Evolutionary conservation across 2,888 invertebrate species (phyloP).

Genomic region (Ophraella communa): DNA sequence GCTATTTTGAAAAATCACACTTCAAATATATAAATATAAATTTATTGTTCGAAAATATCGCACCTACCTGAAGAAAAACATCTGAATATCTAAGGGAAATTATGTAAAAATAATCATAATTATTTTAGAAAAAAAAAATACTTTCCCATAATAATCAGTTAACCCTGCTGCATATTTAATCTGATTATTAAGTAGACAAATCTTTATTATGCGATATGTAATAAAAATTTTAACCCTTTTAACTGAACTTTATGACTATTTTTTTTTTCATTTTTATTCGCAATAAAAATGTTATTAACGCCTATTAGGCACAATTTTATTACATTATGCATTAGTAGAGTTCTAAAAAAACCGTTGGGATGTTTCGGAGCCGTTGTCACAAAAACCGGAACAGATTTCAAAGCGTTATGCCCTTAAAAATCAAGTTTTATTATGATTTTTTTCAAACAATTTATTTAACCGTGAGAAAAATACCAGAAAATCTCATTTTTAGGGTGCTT

Average conservation of each 20-base stretch:
- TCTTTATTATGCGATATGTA: background rate
- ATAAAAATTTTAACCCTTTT: conserved; percentile 21
- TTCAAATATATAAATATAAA: conserved; percentile 8
- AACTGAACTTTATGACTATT: conserved; percentile 3
- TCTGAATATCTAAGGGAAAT: too few relatives aligned
- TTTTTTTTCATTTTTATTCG: conserved; percentile 6
- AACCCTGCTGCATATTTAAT: background rate
- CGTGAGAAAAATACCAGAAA: too few relatives aligned
- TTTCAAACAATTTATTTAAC: too few relatives aligned
- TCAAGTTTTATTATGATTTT: too few relatives aligned
- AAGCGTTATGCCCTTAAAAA: too few relatives aligned
- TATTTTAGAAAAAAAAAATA: too few relatives aligned
- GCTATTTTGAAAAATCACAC: conserved; percentile 35
- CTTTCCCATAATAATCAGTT: background rate
- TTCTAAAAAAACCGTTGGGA: background rate
- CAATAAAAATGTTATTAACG: conserved; percentile 6
- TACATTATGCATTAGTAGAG: too few relatives aligned
- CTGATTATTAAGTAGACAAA: background rate
- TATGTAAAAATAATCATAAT: too few relatives aligned
- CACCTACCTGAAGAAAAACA: background rate
- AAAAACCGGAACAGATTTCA: conserved; percentile 26
- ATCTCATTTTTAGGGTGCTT: too few relatives aligned
- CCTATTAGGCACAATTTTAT: conserved; percentile 11
- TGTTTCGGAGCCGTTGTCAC: conserved; percentile 5
- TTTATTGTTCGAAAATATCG: background rate